Evolutionary conservation across 2,888 invertebrate species (phyloP).

Genomic region (Agrochola lota): DNA sequence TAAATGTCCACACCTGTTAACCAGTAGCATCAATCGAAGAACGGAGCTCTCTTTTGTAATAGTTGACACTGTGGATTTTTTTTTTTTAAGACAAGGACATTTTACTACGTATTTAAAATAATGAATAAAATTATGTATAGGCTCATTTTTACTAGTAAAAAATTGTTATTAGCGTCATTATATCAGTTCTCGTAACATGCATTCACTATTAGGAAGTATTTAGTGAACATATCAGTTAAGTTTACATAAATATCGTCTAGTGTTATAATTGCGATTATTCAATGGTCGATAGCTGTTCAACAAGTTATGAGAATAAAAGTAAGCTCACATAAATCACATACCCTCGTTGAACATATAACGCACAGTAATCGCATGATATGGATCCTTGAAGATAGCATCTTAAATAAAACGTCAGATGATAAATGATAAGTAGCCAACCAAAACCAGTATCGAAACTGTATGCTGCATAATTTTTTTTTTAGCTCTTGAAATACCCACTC

Average conservation of each 20-base stretch:
- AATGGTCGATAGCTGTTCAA: constrained; percentile 63
- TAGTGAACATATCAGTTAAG: constrained; percentile 41
- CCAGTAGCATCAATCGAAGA: constrained; percentile 14
- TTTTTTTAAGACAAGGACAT: neutral
- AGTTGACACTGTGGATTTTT: neutral
- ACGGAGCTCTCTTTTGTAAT: constrained; percentile 6
- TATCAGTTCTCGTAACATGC: constrained; percentile 24
- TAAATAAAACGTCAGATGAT: constrained; percentile 66
- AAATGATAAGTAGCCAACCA: constrained; percentile 54
- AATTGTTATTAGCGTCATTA: constrained; percentile 20
- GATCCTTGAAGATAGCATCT: constrained; percentile 76
- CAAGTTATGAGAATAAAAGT: constrained; percentile 48
- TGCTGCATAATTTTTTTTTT: constrained; percentile 21
- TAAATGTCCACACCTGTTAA: constrained; percentile 14
- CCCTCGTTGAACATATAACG: constrained; percentile 61
- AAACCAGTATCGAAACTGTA: constrained; percentile 50
- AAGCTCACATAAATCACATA: constrained; percentile 68
- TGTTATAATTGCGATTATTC: constrained; percentile 57
- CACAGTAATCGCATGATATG: constrained; percentile 72
- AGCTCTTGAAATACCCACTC: constrained; percentile 24
- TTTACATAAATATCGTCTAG: constrained; percentile 53
- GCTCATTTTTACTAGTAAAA: neutral
- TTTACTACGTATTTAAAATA: constrained; percentile 16
- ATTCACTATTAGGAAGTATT: constrained; percentile 34
- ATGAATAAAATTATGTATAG: neutral